Percentiles rank a stretch among this genome's conserved stretches.
Conservation (phyloP, 1,140 invertebrate genomes). For the Drosophila ercepeae region DNA sequence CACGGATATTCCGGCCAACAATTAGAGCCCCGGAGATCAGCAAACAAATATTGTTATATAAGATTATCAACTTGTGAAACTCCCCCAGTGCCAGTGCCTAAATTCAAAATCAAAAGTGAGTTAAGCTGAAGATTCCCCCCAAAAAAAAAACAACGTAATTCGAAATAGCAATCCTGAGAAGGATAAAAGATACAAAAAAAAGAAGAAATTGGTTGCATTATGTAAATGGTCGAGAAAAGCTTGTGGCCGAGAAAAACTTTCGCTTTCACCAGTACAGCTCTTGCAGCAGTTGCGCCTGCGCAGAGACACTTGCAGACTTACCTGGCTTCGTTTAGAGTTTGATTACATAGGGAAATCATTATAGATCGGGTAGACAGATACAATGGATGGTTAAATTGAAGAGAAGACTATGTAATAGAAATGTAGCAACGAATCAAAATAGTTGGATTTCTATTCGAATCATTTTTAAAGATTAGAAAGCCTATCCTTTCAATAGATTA, state of each 20-base stretch:
- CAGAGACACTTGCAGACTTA: conserved; percentile 36
- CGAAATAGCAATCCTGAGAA: conserved; percentile 7
- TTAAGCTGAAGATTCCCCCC: conserved; percentile 23
- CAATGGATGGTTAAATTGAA: neutral
- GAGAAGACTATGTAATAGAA: too few relatives aligned
- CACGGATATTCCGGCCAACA: conserved; percentile 46
- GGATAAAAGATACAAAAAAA: neutral
- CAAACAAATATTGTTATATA: conserved; percentile 48
- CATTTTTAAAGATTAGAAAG: too few relatives aligned
- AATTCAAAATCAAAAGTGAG: conserved; percentile 44
- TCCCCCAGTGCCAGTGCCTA: conserved; percentile 35
- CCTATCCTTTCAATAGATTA: too few relatives aligned
- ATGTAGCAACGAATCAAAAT: too few relatives aligned
- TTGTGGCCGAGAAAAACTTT: conserved; percentile 65
- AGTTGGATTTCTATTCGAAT: too few relatives aligned
- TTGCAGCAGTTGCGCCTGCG: conserved; percentile 39
- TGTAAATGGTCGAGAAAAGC: conserved; percentile 48
- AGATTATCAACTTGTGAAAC: conserved; percentile 50
- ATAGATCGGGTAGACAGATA: neutral
- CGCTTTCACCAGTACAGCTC: conserved; percentile 69
- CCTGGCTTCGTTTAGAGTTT: conserved; percentile 9
- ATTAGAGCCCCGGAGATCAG: conserved; percentile 35
- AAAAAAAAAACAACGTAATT: neutral
- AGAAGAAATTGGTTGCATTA: conserved; percentile 18
- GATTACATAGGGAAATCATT: conserved; percentile 4